phyloP scores from a whole-genome alignment of 2,888 invertebrate species.

The Archips xylosteana region DNA sequence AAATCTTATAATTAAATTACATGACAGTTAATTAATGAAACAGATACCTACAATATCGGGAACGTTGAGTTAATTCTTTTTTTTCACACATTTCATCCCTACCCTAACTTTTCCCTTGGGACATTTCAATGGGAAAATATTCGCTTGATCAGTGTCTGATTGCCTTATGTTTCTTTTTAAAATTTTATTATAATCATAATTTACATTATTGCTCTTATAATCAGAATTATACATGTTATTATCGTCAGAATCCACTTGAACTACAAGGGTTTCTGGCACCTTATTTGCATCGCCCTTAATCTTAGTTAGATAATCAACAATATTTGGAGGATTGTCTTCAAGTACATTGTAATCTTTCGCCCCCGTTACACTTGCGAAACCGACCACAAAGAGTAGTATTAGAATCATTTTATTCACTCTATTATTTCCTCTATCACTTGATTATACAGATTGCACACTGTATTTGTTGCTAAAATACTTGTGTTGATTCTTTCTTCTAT shows the following conservation, averaged over 20 bases:
- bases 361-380: not conserved
- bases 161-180: not conserved
- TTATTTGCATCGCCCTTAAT: not conserved
- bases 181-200: not conserved
- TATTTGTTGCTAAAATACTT: not conserved
- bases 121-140: constrained; percentile 43
- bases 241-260: not conserved
- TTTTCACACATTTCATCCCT: not conserved
- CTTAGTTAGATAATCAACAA: not conserved
- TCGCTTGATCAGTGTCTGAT: constrained; percentile 25
- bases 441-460: not conserved
- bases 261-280: not conserved
- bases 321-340: not conserved
- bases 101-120: not conserved
- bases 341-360: not conserved
- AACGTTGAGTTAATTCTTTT: not conserved
- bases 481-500: not conserved
- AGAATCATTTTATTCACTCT: not conserved
- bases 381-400: not conserved
- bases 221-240: constrained; percentile 1
- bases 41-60: too few species aligned
- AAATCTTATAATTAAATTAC: not conserved
- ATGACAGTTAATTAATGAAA: too few species aligned
- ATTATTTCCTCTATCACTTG: not conserved
- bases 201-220: not conserved